Percentiles rank a stretch among this genome's conserved stretches.
Conservation (phyloP, 2,797 vertebrate genomes). For the Sebastes matsubarae region DNA sequence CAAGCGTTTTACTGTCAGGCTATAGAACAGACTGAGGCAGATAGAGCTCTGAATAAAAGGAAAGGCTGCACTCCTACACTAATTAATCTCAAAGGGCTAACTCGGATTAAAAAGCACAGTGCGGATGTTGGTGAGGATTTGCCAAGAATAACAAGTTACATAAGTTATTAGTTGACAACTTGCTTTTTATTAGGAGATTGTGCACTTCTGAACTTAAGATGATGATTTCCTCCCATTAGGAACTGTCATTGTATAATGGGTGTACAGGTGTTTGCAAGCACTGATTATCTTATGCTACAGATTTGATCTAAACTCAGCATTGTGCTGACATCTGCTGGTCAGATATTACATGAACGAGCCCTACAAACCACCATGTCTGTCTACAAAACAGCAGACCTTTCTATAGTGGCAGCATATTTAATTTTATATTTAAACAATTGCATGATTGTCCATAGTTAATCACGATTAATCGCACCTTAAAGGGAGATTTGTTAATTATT, state of each 20-base stretch:
- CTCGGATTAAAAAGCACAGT: background rate
- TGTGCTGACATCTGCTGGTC: slow-evolving; percentile 62
- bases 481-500: too few relatives aligned
- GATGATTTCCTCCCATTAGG: background rate
- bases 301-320: background rate
- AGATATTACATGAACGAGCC: background rate
- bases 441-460: too few relatives aligned
- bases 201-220: background rate
- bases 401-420: background rate
- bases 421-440: background rate
- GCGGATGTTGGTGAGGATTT: background rate
- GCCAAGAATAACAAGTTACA: background rate
- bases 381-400: background rate
- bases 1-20: slow-evolving; percentile 3
- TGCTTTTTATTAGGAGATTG: background rate
- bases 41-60: background rate
- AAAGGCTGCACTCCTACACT: background rate
- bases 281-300: background rate
- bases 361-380: background rate
- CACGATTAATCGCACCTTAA: too few relatives aligned
- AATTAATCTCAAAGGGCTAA: slow-evolving; percentile 32
- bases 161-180: background rate
- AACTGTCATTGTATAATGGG: background rate
- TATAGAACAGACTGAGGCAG: background rate
- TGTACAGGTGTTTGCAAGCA: background rate